A percentile compares a stretch with the other conserved stretches of the same genome.
phyloP scores from a whole-genome alignment of 2,797 vertebrate genomes.

The Anguilla obscura region DNA sequence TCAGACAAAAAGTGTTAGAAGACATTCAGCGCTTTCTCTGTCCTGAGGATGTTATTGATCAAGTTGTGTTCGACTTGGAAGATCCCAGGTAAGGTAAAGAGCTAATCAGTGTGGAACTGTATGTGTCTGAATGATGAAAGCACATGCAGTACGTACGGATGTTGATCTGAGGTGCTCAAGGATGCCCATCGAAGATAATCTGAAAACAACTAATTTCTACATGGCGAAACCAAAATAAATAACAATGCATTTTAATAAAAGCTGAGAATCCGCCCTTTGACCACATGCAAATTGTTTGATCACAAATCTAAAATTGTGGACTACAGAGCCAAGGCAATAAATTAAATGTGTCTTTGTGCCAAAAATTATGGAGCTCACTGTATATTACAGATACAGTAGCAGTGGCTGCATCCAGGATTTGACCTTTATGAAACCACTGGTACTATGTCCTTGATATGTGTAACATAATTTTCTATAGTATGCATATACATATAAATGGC shows the following conservation, averaged over 20 bases:
- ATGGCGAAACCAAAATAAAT: too few species aligned
- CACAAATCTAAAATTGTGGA: too few species aligned
- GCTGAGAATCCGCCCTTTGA: too few species aligned
- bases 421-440: too few species aligned
- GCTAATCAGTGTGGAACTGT: not conserved
- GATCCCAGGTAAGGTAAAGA: constrained; percentile 70
- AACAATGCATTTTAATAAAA: too few species aligned
- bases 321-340: too few species aligned
- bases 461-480: not conserved
- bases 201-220: not conserved
- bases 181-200: not conserved
- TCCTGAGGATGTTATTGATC: constrained; percentile 74
- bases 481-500: not conserved
- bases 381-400: too few species aligned
- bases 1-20: constrained; percentile 84
- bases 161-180: not conserved
- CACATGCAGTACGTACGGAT: not conserved
- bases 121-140: not conserved
- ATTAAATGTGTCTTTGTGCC: too few species aligned
- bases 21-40: constrained; percentile 80
- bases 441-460: too few species aligned
- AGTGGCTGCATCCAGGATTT: too few species aligned
- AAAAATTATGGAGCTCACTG: too few species aligned
- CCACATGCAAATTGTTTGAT: too few species aligned
- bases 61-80: constrained; percentile 84